Conservation (phyloP, 1,140 invertebrate species). For the Drosophila kepulauana region DNA sequence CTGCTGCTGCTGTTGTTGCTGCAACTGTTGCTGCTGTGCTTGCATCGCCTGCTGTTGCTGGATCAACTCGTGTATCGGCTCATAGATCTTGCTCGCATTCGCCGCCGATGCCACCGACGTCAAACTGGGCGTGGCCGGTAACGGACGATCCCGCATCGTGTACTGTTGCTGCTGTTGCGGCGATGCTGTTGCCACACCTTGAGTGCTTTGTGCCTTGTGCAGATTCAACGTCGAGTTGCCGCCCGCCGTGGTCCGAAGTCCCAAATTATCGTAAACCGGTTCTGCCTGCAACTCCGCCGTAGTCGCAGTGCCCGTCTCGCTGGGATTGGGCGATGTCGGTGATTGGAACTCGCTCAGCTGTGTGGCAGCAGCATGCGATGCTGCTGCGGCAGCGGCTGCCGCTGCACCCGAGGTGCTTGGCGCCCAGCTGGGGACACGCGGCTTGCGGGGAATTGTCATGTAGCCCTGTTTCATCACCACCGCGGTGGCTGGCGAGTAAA, state of each 20-base stretch:
- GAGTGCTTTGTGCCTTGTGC: conserved; percentile 86
- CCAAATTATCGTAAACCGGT: conserved; percentile 94
- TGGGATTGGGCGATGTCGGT: conserved; percentile 85
- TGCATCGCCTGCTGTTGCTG: conserved; percentile 62
- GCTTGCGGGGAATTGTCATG: conserved; percentile 93
- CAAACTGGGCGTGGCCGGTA: conserved; percentile 87
- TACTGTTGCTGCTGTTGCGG: conserved; percentile 79
- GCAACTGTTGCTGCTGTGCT: conserved; percentile 52
- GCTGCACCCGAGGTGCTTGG: conserved; percentile 85
- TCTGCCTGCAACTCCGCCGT: conserved; percentile 87
- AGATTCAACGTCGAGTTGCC: conserved; percentile 92
- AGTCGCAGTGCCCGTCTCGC: conserved; percentile 86
- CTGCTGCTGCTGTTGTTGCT: conserved; percentile 50
- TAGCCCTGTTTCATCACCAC: conserved; percentile 91
- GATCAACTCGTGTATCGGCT: conserved; percentile 80
- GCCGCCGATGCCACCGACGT: conserved; percentile 86
- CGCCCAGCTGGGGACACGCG: conserved; percentile 93
- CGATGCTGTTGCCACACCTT: conserved; percentile 72
- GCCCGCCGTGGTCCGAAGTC: conserved; percentile 92
- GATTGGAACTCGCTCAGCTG: conserved; percentile 82
- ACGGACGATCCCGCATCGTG: conserved; percentile 86
- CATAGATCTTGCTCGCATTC: conserved; percentile 74
- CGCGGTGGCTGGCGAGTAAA: conserved; percentile 85
- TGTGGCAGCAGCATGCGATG: conserved; percentile 13
- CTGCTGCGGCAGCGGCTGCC: conserved; percentile 84